phyloP scores from a whole-genome alignment of 2,888 invertebrate genomes.

The Ormyrus pomaceus region DNA sequence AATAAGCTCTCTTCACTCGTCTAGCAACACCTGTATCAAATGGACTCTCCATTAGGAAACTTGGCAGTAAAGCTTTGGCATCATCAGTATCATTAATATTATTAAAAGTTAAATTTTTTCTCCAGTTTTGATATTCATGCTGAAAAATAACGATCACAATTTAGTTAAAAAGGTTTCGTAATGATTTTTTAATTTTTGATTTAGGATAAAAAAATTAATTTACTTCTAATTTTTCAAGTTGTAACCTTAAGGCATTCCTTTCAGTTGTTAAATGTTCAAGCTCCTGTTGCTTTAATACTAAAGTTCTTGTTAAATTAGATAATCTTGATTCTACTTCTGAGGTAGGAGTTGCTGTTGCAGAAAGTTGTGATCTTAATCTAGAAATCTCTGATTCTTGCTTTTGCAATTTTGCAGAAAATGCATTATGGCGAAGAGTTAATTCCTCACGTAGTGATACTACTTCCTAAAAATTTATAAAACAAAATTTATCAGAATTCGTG shows the following conservation, averaged over 20 bases:
- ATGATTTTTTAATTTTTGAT: no score
- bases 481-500: background rate
- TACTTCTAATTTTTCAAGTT: conserved; percentile 89
- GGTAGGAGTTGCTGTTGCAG: conserved; percentile 70
- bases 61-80: conserved; percentile 82
- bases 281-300: conserved; percentile 90
- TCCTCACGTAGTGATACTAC: conserved; percentile 78
- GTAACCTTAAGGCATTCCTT: conserved; percentile 89
- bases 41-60: conserved; percentile 85
- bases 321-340: conserved; percentile 71
- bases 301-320: conserved; percentile 83
- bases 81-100: conserved; percentile 83
- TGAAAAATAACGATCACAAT: conserved; percentile 63
- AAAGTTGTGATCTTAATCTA: conserved; percentile 78
- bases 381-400: conserved; percentile 80
- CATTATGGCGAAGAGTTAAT: conserved; percentile 76
- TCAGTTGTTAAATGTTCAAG: conserved; percentile 90
- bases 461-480: conserved; percentile 73
- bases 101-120: conserved; percentile 78
- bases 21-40: conserved; percentile 86
- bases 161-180: background rate
- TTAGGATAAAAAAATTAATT: conserved; percentile 33
- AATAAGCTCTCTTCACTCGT: conserved; percentile 86
- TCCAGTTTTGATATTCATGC: conserved; percentile 80
- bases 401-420: conserved; percentile 76